Conservation (phyloP, 1,140 invertebrate species). For the Heliothis subflexa region DNA sequence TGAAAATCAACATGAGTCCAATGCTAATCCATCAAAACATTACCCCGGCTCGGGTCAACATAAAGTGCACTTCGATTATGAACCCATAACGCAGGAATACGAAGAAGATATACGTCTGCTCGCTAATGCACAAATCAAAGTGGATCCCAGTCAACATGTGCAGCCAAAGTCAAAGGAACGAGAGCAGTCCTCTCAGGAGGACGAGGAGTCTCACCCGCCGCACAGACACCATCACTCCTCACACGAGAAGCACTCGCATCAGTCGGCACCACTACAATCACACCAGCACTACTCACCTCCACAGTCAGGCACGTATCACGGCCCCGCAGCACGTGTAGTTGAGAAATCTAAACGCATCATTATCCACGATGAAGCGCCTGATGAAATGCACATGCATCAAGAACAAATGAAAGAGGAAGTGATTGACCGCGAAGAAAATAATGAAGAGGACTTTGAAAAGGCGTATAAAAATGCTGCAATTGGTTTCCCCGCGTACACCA, state of each 20-base stretch:
- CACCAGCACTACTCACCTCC: constrained; percentile 45
- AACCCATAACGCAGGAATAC: constrained; percentile 65
- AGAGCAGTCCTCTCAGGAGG: constrained; percentile 40
- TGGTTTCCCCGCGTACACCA: constrained; percentile 76
- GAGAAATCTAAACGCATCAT: constrained; percentile 72
- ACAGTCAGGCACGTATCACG: constrained; percentile 48
- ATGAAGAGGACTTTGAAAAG: constrained; percentile 82
- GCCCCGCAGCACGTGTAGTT: constrained; percentile 56
- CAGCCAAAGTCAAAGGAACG: constrained; percentile 47
- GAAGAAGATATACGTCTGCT: constrained; percentile 69
- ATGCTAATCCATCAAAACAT: constrained; percentile 7
- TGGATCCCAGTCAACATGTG: constrained; percentile 66
- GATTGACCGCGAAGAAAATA: constrained; percentile 72
- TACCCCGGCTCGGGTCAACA: constrained; percentile 1
- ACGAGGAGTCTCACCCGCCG: constrained; percentile 41
- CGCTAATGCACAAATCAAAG: constrained; percentile 62
- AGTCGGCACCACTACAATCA: not conserved
- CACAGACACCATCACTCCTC: constrained; percentile 39
- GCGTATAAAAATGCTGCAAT: constrained; percentile 80
- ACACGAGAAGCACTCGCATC: constrained; percentile 10
- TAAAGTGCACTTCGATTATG: constrained; percentile 37
- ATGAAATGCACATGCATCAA: constrained; percentile 61
- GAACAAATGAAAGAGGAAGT: constrained; percentile 74
- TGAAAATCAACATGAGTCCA: not conserved
- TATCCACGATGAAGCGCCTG: constrained; percentile 74